These are phyloP conservation scores for Carapus acus DNA, from an alignment of 2,797 vertebrate genomes.

Conservation along the genomic window DNA sequence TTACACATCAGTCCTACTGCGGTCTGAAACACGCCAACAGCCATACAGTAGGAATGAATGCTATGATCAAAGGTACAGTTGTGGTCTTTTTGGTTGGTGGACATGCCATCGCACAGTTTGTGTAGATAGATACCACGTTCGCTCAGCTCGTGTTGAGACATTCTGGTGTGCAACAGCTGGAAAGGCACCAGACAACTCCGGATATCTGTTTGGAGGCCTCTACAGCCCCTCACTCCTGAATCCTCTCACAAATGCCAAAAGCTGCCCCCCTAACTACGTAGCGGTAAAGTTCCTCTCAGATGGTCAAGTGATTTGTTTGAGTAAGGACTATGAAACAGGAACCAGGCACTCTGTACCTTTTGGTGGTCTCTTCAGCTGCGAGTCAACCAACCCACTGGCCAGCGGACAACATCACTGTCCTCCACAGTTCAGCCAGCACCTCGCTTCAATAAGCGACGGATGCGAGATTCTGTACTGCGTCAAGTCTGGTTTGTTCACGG, in stretches of 20 bases:
- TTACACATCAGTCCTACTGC: conserved; percentile 68
- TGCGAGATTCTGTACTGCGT: conserved; percentile 87
- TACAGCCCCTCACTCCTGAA: conserved; percentile 69
- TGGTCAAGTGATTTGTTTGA: conserved; percentile 76
- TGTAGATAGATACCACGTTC: conserved; percentile 71
- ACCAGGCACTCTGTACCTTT: conserved; percentile 73
- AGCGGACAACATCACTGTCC: conserved; percentile 69
- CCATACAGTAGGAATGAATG: conserved; percentile 76
- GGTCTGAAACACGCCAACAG: conserved; percentile 72
- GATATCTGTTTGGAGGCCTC: conserved; percentile 86
- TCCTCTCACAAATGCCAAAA: conserved; percentile 68
- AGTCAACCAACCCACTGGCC: conserved; percentile 74
- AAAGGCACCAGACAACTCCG: conserved; percentile 51
- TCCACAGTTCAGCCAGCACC: conserved; percentile 81
- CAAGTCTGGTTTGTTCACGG: conserved; percentile 76
- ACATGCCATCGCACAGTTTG: conserved; percentile 66
- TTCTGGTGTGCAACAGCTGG: conserved; percentile 75
- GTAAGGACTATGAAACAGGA: conserved; percentile 77
- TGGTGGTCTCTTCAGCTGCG: conserved; percentile 87
- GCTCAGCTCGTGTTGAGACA: conserved; percentile 69
- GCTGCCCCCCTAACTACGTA: conserved; percentile 73
- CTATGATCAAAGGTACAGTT: conserved; percentile 9
- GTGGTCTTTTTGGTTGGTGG: conserved; percentile 27
- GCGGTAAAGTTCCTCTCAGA: conserved; percentile 73
- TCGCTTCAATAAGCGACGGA: conserved; percentile 79